Evolutionary conservation across 2,113 vertebrate species (phyloP).

Genomic region (Salvelinus alpinus): DNA sequence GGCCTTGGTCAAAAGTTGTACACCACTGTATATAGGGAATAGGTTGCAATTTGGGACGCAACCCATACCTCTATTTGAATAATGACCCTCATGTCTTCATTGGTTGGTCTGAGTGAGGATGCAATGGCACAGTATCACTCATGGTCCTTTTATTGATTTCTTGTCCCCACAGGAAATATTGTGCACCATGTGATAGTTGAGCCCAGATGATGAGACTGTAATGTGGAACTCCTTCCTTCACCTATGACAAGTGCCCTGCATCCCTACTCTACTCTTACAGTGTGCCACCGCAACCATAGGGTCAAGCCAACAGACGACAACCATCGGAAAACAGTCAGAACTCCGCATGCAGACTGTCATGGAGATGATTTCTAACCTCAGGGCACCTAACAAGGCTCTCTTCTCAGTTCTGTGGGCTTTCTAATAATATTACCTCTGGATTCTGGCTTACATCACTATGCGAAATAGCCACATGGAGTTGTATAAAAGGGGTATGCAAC

Average conservation of each 20-base stretch:
- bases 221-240: not conserved
- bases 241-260: constrained; percentile 4
- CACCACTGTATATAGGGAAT: too few species aligned
- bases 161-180: constrained; percentile 79
- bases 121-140: constrained; percentile 1
- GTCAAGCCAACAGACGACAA: not conserved
- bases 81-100: too few species aligned
- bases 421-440: not conserved
- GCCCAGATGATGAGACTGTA: constrained; percentile 73
- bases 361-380: not conserved
- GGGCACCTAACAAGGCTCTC: not conserved
- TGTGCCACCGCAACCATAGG: not conserved
- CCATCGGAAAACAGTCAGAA: not conserved
- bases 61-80: too few species aligned
- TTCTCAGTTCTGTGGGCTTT: not conserved
- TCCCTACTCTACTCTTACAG: too few species aligned
- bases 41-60: too few species aligned
- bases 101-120: not conserved
- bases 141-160: not conserved
- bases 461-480: not conserved
- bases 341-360: not conserved
- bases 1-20: too few species aligned
- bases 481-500: not conserved
- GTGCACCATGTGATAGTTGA: constrained; percentile 82
- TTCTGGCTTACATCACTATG: not conserved